These are phyloP conservation scores for Caranx melampygus DNA, from an alignment of 2,113 vertebrate species.

Conservation along the genomic window DNA sequence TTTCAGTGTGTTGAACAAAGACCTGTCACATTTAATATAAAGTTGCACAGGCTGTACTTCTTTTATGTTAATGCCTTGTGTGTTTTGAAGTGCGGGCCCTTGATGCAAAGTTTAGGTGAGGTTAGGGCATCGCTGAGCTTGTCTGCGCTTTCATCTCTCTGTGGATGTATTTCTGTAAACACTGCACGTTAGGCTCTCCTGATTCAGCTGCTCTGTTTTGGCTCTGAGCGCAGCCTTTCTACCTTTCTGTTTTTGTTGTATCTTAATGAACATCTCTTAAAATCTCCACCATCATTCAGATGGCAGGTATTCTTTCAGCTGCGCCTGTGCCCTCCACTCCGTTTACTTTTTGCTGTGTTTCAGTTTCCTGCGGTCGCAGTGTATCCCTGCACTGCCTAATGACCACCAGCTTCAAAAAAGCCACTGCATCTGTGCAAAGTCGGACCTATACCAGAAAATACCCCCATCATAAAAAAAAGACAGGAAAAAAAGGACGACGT, in stretches of 20 bases:
- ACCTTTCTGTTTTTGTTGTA: not conserved
- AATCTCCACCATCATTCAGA: slow-evolving; percentile 1
- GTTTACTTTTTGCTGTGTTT: slow-evolving; percentile 13
- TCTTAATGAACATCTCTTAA: slow-evolving; percentile 36
- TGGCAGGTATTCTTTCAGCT: slow-evolving; percentile 8
- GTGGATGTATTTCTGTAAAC: slow-evolving; percentile 63
- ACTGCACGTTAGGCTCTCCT: slow-evolving; percentile 25
- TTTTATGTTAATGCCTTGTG: slow-evolving; percentile 11
- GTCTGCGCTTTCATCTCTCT: slow-evolving; percentile 57
- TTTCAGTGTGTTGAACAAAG: not conserved
- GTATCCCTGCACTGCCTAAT: slow-evolving; percentile 9
- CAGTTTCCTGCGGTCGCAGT: not conserved
- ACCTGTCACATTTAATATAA: slow-evolving; percentile 13
- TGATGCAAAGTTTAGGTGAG: slow-evolving; percentile 28
- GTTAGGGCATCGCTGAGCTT: slow-evolving; percentile 37
- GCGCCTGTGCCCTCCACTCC: slow-evolving; percentile 1
- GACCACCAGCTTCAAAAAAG: slow-evolving; percentile 42
- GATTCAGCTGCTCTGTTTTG: slow-evolving; percentile 20
- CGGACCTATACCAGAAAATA: not conserved
- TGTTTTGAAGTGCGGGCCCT: slow-evolving; percentile 9
- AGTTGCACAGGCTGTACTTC: slow-evolving; percentile 6
- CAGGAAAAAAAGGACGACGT: not conserved
- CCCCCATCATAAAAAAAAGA: slow-evolving; percentile 13
- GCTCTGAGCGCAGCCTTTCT: slow-evolving; percentile 1
- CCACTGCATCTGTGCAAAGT: slow-evolving; percentile 25